phyloP scores from a whole-genome alignment of 2,113 vertebrate species.

The Podarcis cretensis region DNA sequence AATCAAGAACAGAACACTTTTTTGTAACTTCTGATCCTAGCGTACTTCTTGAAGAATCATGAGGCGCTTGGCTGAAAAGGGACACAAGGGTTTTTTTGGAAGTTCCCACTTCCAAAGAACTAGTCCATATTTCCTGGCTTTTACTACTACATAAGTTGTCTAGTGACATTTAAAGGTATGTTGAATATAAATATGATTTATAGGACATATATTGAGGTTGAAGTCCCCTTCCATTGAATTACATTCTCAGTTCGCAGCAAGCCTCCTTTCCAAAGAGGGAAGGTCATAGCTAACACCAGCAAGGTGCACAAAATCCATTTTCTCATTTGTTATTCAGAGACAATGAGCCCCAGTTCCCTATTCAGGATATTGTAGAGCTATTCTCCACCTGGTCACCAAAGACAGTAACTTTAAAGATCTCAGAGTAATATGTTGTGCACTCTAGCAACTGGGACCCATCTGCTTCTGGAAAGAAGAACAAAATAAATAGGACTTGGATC shows the following conservation, averaged over 20 bases:
- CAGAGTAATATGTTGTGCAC: not conserved
- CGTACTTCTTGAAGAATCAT: not conserved
- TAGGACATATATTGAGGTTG: not conserved
- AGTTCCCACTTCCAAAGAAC: too few species aligned
- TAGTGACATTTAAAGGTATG: not conserved
- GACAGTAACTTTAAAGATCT: not conserved
- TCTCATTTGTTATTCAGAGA: not conserved
- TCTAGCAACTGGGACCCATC: not conserved
- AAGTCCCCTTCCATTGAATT: not conserved
- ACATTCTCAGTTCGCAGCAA: not conserved
- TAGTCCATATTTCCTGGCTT: not conserved
- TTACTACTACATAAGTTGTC: not conserved
- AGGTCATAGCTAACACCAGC: not conserved
- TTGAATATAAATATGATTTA: not conserved
- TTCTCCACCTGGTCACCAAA: too few species aligned
- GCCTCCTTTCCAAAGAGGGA: not conserved
- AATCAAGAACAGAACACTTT: not conserved
- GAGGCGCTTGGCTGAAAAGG: not conserved
- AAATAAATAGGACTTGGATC: not conserved
- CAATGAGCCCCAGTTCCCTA: not conserved
- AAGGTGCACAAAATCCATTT: too few species aligned
- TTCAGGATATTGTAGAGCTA: not conserved
- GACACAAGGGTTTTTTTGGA: not conserved
- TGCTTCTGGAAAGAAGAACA: not conserved
- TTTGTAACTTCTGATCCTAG: not conserved